phyloP scores from a whole-genome alignment of 2,888 invertebrate genomes.

The Rhogogaster chlorosoma region DNA sequence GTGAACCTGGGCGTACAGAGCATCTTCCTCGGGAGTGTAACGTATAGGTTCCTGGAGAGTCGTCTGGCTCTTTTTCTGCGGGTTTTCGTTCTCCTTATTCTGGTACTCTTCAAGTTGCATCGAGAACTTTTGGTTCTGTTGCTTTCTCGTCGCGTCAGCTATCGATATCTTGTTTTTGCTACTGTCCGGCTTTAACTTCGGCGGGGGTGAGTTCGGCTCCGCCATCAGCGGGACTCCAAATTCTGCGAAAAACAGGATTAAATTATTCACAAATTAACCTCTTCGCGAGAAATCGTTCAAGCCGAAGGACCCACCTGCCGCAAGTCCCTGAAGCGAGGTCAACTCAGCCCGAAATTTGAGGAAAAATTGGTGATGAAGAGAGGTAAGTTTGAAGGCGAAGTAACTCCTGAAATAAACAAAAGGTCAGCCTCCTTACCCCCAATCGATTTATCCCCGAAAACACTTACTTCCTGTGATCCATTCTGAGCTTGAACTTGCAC shows the following conservation, averaged over 20 bases:
- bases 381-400: conserved; percentile 88
- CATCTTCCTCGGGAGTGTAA: conserved; percentile 70
- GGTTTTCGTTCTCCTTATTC: conserved; percentile 87
- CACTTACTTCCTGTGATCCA: conserved; percentile 86
- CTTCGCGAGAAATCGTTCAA: conserved; percentile 21
- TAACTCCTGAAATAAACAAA: conserved; percentile 80
- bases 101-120: conserved; percentile 81
- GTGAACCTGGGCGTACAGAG: conserved; percentile 73
- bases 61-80: conserved; percentile 72
- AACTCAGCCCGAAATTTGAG: conserved; percentile 86
- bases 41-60: conserved; percentile 62
- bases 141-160: conserved; percentile 67
- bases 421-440: background rate
- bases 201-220: conserved; percentile 66
- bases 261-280: background rate
- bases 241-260: conserved; percentile 63
- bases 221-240: conserved; percentile 74
- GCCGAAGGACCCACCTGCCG: conserved; percentile 69
- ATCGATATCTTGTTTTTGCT: conserved; percentile 72
- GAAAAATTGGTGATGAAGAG: conserved; percentile 89
- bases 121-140: conserved; percentile 62
- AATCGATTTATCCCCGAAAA: background rate
- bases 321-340: conserved; percentile 79
- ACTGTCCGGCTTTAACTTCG: conserved; percentile 66
- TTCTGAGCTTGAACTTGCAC: conserved; percentile 86